A percentile compares a stretch with the other conserved stretches of the same genome.
phyloP scores from a whole-genome alignment of 2,113 vertebrate species.

The Ameiurus melas region DNA sequence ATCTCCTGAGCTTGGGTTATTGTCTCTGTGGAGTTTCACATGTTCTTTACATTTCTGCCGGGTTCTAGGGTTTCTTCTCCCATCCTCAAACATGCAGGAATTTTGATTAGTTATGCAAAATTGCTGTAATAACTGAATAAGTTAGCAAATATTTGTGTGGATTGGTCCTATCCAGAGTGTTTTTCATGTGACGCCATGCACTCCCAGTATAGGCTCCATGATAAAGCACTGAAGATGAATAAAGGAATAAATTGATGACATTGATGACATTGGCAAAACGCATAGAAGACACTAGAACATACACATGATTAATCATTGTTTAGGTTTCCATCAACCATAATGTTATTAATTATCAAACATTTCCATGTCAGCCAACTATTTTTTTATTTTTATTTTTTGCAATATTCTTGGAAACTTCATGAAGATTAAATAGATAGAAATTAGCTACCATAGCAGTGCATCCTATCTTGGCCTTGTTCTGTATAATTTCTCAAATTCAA shows the following conservation, averaged over 20 bases:
- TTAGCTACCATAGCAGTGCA: neutral
- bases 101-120: neutral
- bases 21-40: neutral
- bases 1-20: neutral
- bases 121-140: neutral
- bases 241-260: neutral
- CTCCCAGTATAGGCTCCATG: neutral
- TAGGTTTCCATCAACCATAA: neutral
- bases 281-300: neutral
- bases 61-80: neutral
- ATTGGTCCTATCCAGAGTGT: neutral
- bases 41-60: neutral
- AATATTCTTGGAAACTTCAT: neutral
- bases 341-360: neutral
- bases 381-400: neutral
- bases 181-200: neutral
- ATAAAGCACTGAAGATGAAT: neutral
- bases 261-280: neutral
- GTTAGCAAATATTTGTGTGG: neutral
- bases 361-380: neutral
- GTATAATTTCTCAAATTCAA: constrained; percentile 3
- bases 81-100: neutral
- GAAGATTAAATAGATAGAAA: neutral
- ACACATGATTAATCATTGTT: neutral
- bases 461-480: neutral